Base-by-base conservation (phyloP, 2,113 vertebrate species). In the Scomber colias region DNA sequence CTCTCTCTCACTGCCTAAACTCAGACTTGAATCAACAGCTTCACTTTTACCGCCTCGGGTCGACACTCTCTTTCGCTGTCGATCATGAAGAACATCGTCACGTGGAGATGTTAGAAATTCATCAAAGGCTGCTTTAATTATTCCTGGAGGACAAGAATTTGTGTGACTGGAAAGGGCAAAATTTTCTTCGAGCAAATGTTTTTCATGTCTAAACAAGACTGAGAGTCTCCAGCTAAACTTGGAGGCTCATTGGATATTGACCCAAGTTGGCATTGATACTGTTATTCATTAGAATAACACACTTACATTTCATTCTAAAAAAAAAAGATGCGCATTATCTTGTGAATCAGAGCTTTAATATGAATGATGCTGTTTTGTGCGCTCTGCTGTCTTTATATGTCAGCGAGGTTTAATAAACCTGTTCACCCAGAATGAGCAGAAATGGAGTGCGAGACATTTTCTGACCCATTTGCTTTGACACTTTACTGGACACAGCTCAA, bases 401-500 rank as follows among this genome's bases (percentile, higher is more conserved):
- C 61, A 66, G 53, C 12, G 13, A 27, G 30, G 19, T 75, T 67
- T 46, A 71, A 53, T n/a, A 31, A 62, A 64, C 5, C 16, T 7
- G 16, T 15, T 49, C 40, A n/a, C 71, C 65, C 61, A 62, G 44
- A 75, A 19, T 53, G 31, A 60, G 67, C 35, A 71, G 16, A 64
- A 77, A n/a, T 50, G 24, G 21, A 73, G 51, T 15, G 40, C 17
- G 31, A 68, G 45, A 21, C 40, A 48, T 63, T 71, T 81, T 76
- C 71, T 75, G 75, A 75, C 30, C 30, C 50, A 19, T 64, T 76
- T 60, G 50, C 48, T 85, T 16, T 45, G 53, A 75, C 75, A 69
- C 56, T n/a, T 85, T 61, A 45, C 60, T 77, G 63, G 84, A 73
- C 10, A n/a, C 45, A 65, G 79, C 67, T 75, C 76, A 70, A 10